phyloP scores from a whole-genome alignment of 2,888 invertebrate species.

The Atethmia centrago region DNA sequence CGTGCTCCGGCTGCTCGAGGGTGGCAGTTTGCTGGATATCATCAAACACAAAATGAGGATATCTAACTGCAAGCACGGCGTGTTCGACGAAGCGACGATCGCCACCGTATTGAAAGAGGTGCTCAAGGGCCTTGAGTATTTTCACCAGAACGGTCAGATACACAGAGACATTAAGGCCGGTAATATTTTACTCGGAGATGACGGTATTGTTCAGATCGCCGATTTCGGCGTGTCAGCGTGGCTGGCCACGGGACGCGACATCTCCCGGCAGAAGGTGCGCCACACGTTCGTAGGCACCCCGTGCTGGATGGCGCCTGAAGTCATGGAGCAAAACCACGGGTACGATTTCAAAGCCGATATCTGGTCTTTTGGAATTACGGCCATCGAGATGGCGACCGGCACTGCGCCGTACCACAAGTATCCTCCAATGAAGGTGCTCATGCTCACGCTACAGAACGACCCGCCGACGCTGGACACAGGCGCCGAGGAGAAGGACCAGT shows the following conservation, averaged over 20 bases:
- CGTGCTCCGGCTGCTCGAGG: slow-evolving; percentile 98
- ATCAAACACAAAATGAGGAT: slow-evolving; percentile 99
- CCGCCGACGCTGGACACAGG: slow-evolving; percentile 99
- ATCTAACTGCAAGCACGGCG: slow-evolving; percentile 98
- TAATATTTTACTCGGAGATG: slow-evolving; percentile 98
- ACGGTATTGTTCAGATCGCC: slow-evolving; percentile 99
- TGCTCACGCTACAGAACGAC: slow-evolving; percentile 99
- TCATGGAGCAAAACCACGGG: slow-evolving; percentile 99
- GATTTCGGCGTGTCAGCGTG: slow-evolving; percentile 99
- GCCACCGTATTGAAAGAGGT: slow-evolving; percentile 99
- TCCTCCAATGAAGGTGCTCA: slow-evolving; percentile 99
- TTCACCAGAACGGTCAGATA: slow-evolving; percentile 98
- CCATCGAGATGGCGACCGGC: slow-evolving; percentile 99
- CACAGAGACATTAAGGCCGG: slow-evolving; percentile 93
- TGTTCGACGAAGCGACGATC: slow-evolving; percentile 99
- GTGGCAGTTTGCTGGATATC: slow-evolving; percentile 96
- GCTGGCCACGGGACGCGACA: slow-evolving; percentile 98
- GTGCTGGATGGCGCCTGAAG: slow-evolving; percentile 99
- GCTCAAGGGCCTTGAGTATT: slow-evolving; percentile 99
- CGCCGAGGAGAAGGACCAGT: slow-evolving; percentile 99
- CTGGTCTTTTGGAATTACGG: slow-evolving; percentile 97
- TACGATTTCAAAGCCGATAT: slow-evolving; percentile 99
- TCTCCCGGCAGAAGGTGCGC: slow-evolving; percentile 98
- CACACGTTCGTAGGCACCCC: slow-evolving; percentile 99
- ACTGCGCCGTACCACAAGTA: slow-evolving; percentile 99